Conservation (phyloP, 2,888 invertebrate genomes). For the Mythimna ferrago region DNA sequence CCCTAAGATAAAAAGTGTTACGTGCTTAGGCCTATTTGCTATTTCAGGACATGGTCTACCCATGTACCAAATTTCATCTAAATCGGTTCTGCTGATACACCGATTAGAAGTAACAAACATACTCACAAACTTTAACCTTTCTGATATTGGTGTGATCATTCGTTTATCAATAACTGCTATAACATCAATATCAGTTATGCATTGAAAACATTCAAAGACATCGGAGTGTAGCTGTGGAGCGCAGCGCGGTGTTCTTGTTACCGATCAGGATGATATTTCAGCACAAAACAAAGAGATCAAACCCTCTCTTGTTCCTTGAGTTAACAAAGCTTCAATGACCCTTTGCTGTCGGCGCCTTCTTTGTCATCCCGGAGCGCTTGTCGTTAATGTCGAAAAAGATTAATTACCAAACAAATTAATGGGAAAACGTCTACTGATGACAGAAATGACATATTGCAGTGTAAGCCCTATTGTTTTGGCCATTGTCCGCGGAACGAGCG, state of each 20-base stretch:
- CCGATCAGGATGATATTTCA: constrained; percentile 79
- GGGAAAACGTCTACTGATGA: constrained; percentile 61
- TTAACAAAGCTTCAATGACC: constrained; percentile 84
- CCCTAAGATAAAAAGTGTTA: no score
- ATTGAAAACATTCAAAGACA: constrained; percentile 28
- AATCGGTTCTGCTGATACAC: no score
- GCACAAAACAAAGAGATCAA: constrained; percentile 81
- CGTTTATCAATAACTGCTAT: neutral
- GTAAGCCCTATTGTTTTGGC: constrained; percentile 61
- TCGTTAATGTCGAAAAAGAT: constrained; percentile 83
- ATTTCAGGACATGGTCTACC: no score
- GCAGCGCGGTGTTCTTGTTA: constrained; percentile 68
- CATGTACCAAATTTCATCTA: no score
- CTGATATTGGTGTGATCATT: neutral
- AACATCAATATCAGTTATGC: neutral
- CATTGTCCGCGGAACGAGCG: constrained; percentile 29
- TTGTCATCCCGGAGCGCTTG: constrained; percentile 78
- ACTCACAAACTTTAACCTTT: no score
- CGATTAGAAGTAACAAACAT: no score
- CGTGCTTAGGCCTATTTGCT: no score
- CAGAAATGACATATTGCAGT: constrained; percentile 60
- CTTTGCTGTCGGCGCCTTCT: constrained; percentile 77
- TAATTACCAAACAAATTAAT: constrained; percentile 83
- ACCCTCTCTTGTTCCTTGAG: constrained; percentile 75
- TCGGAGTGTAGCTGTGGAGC: constrained; percentile 14